A percentile compares a stretch with the other conserved stretches of the same genome.
These are phyloP conservation scores for Drosophila pullipes DNA, from an alignment of 2,888 invertebrate species.

Conservation along the genomic window DNA sequence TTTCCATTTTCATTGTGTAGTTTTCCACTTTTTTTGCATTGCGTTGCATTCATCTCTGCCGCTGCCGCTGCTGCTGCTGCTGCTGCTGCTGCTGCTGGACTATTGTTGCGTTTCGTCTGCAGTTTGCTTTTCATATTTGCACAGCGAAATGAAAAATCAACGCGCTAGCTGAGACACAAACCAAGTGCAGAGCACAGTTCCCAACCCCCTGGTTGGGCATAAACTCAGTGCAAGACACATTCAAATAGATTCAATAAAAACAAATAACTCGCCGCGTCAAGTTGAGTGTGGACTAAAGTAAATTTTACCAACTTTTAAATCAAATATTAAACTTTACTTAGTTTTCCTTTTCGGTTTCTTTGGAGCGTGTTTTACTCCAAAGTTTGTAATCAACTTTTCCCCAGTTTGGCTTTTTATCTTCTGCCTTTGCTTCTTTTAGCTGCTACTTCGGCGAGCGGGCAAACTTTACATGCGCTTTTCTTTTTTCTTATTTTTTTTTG, in stretches of 20 bases:
- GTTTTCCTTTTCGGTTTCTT: slow-evolving; percentile 51
- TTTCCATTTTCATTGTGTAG: slow-evolving; percentile 50
- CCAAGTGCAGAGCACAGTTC: background rate
- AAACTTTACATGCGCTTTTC: slow-evolving; percentile 70
- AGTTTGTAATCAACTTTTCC: slow-evolving; percentile 79
- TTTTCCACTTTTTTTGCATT: background rate
- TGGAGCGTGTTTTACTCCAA: slow-evolving; percentile 57
- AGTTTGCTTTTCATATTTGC: slow-evolving; percentile 79
- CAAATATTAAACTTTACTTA: slow-evolving; percentile 76
- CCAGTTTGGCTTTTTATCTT: slow-evolving; percentile 41
- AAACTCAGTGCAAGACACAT: slow-evolving; percentile 49
- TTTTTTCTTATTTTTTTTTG: slow-evolving; percentile 16
- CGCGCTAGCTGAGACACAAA: slow-evolving; percentile 55
- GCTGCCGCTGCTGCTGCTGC: slow-evolving; percentile 12
- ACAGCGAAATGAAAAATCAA: slow-evolving; percentile 75
- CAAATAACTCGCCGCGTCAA: slow-evolving; percentile 55
- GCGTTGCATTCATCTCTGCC: background rate
- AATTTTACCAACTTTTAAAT: slow-evolving; percentile 80
- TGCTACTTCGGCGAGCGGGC: slow-evolving; percentile 44
- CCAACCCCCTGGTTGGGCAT: background rate
- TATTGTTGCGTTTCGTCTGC: slow-evolving; percentile 51
- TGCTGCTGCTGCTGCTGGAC: slow-evolving; percentile 13
- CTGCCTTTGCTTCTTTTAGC: slow-evolving; percentile 24
- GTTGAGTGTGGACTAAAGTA: slow-evolving; percentile 75
- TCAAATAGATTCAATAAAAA: slow-evolving; percentile 77